Evolutionary conservation across 2,797 vertebrate species (phyloP).

Genomic region (Bradypus variegatus): DNA sequence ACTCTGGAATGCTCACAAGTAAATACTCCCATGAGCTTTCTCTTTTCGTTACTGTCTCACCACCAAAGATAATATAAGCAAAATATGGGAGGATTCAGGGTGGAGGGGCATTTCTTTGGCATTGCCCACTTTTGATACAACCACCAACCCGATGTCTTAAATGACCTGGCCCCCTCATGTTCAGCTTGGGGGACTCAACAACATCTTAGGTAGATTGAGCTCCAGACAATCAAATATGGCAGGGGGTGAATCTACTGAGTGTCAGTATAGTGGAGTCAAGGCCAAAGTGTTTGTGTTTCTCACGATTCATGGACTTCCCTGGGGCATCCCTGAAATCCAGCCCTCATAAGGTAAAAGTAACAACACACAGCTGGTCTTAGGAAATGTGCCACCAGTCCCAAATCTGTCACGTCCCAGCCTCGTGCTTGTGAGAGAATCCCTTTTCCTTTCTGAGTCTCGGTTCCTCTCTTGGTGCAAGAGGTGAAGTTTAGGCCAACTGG

Average conservation of each 20-base stretch:
- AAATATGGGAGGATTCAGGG: background rate
- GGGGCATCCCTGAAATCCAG: background rate
- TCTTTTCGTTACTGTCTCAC: background rate
- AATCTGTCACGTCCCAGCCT: accelerated
- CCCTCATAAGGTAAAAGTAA: background rate
- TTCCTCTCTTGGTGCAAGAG: background rate
- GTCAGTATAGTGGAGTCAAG: background rate
- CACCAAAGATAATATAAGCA: background rate
- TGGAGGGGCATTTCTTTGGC: background rate
- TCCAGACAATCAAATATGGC: background rate
- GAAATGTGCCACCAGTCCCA: background rate
- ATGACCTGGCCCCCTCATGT: background rate
- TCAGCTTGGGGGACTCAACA: background rate
- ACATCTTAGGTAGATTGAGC: background rate
- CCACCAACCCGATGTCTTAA: background rate
- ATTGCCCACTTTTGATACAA: background rate
- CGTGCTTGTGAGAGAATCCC: background rate
- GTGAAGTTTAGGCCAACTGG: background rate
- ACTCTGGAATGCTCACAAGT: background rate
- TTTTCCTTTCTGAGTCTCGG: background rate
- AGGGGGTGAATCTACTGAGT: background rate
- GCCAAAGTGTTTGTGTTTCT: background rate
- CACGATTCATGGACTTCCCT: background rate
- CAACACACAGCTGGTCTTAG: background rate
- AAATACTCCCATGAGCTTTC: background rate